These are phyloP conservation scores for Phymastichus coffea DNA, from an alignment of 1,140 invertebrate genomes.

Conservation along the genomic window DNA sequence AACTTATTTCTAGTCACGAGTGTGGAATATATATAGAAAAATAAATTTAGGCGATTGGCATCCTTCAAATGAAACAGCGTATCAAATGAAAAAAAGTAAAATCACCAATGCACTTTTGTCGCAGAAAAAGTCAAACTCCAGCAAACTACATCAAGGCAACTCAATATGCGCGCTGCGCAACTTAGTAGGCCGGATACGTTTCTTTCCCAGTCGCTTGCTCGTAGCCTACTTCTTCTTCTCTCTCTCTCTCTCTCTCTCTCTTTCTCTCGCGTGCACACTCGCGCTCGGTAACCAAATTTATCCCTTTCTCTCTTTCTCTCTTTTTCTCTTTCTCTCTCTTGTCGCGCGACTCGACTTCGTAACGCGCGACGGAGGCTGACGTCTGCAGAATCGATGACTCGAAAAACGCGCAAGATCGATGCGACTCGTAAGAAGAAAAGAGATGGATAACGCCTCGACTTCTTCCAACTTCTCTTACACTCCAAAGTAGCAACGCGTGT, in stretches of 20 bases:
- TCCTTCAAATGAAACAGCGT: too few relatives aligned
- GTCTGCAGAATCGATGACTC: conserved; percentile 16
- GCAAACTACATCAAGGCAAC: too few relatives aligned
- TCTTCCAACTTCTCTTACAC: too few relatives aligned
- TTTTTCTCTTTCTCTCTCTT: not conserved
- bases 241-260: not conserved
- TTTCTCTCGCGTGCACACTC: not conserved
- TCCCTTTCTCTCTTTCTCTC: conserved; percentile 1
- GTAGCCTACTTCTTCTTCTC: not conserved
- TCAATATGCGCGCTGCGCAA: too few relatives aligned
- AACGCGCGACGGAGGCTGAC: not conserved
- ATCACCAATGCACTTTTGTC: too few relatives aligned
- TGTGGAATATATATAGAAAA: too few relatives aligned
- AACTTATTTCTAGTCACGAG: too few relatives aligned
- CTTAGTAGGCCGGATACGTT: too few relatives aligned
- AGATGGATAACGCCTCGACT: not conserved
- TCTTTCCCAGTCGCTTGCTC: too few relatives aligned
- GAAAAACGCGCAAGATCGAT: conserved; percentile 17
- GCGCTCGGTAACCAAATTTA: conserved; percentile 4
- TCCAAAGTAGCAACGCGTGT: not conserved
- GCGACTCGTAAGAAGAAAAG: not conserved
- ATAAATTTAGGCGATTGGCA: too few relatives aligned
- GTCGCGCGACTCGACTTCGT: not conserved
- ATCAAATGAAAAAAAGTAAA: too few relatives aligned
- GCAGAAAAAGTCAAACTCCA: too few relatives aligned